Conservation (phyloP, 2,888 invertebrate species). For the Diaperis boleti region DNA sequence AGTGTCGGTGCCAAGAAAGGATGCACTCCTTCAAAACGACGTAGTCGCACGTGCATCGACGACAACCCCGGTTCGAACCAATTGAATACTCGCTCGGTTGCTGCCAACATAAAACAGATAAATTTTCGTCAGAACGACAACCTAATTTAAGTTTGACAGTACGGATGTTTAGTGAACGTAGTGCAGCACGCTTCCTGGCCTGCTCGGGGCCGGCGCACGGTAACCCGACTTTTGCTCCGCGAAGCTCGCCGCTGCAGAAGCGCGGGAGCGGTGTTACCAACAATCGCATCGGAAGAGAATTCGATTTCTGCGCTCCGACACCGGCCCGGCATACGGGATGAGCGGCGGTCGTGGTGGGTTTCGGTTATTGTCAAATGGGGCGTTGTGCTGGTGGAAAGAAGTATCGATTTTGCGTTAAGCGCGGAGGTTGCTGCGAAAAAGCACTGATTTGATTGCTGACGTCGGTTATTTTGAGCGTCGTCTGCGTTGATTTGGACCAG, state of each 20-base stretch:
- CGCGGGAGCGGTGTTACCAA: slow-evolving; percentile 5
- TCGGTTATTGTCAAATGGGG: too few species aligned
- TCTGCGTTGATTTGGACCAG: too few species aligned
- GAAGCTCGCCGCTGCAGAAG: neutral
- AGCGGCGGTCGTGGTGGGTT: too few species aligned
- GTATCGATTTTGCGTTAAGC: too few species aligned
- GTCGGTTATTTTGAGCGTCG: too few species aligned
- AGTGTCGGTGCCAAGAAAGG: too few species aligned
- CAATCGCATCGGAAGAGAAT: slow-evolving; percentile 4
- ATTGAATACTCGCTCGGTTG: slow-evolving; percentile 1
- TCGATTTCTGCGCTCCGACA: slow-evolving; percentile 2
- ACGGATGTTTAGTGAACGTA: slow-evolving; percentile 22
- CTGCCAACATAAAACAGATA: slow-evolving; percentile 8
- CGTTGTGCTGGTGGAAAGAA: too few species aligned
- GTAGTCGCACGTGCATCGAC: too few species aligned
- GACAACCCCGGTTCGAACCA: neutral
- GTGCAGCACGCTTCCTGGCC: slow-evolving; percentile 1
- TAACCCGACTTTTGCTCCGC: slow-evolving; percentile 6
- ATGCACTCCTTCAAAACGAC: too few species aligned
- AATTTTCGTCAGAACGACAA: slow-evolving; percentile 25
- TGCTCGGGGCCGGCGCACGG: slow-evolving; percentile 3
- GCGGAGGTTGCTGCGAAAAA: too few species aligned
- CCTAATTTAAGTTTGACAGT: slow-evolving; percentile 29
- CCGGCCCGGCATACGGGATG: slow-evolving; percentile 2
- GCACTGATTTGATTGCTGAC: too few species aligned